Evolutionary conservation across 2,113 vertebrate genomes (phyloP), one percentile per base, ranked within the genome.

Genomic region (Triplophysa rosa): DNA sequence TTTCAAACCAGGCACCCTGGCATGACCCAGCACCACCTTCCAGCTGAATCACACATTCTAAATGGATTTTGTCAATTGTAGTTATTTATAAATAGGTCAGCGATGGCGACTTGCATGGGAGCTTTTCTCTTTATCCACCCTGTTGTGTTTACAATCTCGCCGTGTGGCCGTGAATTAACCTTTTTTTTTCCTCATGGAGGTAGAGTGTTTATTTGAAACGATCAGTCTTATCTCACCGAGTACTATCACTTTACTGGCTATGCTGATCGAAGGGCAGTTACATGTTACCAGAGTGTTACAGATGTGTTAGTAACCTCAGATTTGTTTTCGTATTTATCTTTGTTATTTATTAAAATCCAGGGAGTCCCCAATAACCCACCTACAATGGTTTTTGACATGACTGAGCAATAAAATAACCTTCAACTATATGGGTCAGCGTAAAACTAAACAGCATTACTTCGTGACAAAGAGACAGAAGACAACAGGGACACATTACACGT

Each of bases 11-110:
- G 49, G 49, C 49, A 19, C 49, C 49, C 49, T 9, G 49, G 17
- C 37, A 24, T 70, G 71, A 71, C 66, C 21, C 49, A 12, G 67
- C 66, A 67, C 42, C 21, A 62, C 23, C 33, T 67, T 40, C 19
- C 42, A 47, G 33, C n/a, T 66, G 58, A 65, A 9, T 78, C 76
- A 63, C n/a, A 47, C 26, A 70, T 24, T 45, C 58, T 26, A 54
- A 19, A 62, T 24, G 12, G 8, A 66, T 40, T 24, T 23, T 6
- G 74, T 23, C 68, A 73, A 12, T 24, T 14, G 58, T 21, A 64
- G 33, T 40, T 73, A 67, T 12, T 42, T 71, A 74, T 64, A 78
- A 79, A 74, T 64, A 75, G 65, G 56, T 75, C 56, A 69, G 40
- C 3, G 26, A n/a, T 45, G 56, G 24, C 45, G 5, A 37, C 29